These are phyloP conservation scores for Sarotherodon lohbergeri DNA, from an alignment of 2,113 vertebrate genomes.

Conservation along the genomic window DNA sequence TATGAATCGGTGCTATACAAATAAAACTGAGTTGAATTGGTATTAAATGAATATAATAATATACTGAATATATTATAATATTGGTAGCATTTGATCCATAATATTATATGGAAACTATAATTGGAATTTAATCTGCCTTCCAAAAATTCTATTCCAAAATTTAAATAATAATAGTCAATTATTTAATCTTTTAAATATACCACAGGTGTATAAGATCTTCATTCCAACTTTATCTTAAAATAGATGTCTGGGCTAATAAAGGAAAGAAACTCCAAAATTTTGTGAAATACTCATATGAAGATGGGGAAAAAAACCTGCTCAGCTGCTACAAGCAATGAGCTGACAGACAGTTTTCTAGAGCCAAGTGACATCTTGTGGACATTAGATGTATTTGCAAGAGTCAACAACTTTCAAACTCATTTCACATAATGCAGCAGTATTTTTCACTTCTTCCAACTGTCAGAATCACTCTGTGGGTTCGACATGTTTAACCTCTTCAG, in stretches of 20 bases:
- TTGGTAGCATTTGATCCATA: neutral
- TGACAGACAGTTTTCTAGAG: neutral
- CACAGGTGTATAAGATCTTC: neutral
- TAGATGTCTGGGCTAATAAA: neutral
- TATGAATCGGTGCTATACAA: neutral
- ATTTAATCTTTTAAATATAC: neutral
- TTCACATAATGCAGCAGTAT: neutral
- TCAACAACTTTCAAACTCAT: neutral
- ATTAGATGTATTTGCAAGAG: neutral
- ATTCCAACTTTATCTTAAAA: neutral
- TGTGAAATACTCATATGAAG: neutral
- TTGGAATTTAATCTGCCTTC: neutral
- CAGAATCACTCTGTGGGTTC: neutral
- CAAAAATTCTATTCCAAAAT: neutral
- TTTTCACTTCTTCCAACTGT: neutral
- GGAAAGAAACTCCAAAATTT: neutral
- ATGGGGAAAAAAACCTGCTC: neutral
- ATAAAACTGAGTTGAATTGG: neutral
- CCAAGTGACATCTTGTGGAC: slow-evolving; percentile 56
- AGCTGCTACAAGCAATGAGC: neutral
- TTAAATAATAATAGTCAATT: neutral
- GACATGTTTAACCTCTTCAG: neutral
- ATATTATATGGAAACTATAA: neutral
- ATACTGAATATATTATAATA: neutral
- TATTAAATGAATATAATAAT: neutral